phyloP scores from a whole-genome alignment of 2,888 invertebrate species.

The Tetragonula carbonaria region DNA sequence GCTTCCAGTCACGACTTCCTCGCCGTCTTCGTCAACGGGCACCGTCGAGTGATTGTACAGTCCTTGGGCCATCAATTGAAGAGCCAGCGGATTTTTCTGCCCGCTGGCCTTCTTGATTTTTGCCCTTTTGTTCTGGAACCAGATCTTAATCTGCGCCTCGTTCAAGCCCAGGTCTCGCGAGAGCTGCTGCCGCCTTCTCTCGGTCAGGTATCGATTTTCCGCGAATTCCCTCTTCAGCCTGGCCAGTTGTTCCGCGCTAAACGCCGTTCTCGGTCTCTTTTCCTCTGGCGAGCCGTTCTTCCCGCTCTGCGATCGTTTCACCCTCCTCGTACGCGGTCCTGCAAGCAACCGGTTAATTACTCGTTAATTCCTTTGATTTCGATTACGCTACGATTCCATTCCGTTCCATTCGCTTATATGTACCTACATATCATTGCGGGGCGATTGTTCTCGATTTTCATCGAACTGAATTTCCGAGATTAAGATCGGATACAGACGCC shows the following conservation, averaged over 20 bases:
- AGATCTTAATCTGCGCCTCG: conserved; percentile 98
- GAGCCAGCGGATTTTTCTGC: conserved; percentile 92
- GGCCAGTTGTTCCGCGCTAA: conserved; percentile 96
- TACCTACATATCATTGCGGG: too few relatives aligned
- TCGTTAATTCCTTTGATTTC: conserved; percentile 30
- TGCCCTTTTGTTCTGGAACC: conserved; percentile 98
- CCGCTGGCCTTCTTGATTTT: conserved; percentile 97
- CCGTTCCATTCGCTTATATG: too few relatives aligned
- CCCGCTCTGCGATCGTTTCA: conserved; percentile 84
- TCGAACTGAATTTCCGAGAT: background rate
- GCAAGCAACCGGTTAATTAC: conserved; percentile 59
- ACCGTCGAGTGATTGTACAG: conserved; percentile 95
- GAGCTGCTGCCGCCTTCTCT: conserved; percentile 94
- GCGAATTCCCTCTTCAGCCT: conserved; percentile 97
- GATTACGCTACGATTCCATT: background rate
- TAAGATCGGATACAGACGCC: background rate
- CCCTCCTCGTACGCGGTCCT: conserved; percentile 87
- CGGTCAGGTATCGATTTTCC: conserved; percentile 96
- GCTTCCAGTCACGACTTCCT: conserved; percentile 85
- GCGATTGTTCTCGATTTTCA: background rate
- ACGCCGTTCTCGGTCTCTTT: conserved; percentile 97
- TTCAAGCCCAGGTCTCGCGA: conserved; percentile 96
- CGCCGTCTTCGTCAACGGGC: conserved; percentile 90
- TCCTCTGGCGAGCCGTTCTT: conserved; percentile 87
- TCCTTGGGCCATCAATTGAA: conserved; percentile 97